Conservation (phyloP, 2,113 vertebrate genomes). For the Felis catus region F.catus_Fca126_mat1.0 CM031413.1:64720001-64720500, state of each 20-base stretch:
- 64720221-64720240: neutral
- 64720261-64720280: neutral
- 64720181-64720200: neutral
- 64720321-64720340: neutral
- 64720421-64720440: neutral
- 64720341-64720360: neutral
- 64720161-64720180: fast-evolving
- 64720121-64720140: neutral
- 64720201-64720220: fast-evolving
- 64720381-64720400: neutral
- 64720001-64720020: neutral
- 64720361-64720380: neutral
- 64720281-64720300: neutral
- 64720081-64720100: neutral
- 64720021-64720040: neutral
- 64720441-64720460: neutral
- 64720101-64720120: neutral
- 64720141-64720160: neutral
- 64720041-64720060: neutral
- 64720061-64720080: neutral
- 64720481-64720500: fast-evolving
- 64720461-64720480: neutral
- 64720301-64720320: neutral
- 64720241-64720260: neutral
- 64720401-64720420: neutral